A percentile compares a stretch with the other conserved stretches of the same genome.
phyloP scores from a whole-genome alignment of 2,888 invertebrate species.

The Athetis lepigone region DNA sequence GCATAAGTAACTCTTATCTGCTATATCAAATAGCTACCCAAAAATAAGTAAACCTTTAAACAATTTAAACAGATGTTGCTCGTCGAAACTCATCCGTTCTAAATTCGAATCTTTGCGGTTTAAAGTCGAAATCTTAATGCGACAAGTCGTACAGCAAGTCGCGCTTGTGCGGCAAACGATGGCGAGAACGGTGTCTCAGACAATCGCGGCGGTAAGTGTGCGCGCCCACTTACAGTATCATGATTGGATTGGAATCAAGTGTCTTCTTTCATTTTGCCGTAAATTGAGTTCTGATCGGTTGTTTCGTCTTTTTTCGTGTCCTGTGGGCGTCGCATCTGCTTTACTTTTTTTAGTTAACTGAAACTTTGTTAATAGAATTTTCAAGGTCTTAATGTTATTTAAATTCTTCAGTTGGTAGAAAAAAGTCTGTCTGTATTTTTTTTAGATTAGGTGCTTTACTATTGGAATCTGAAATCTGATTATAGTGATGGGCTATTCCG shows the following conservation, averaged over 20 bases:
- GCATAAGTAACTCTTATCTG: no score
- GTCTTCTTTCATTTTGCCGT: slow-evolving; percentile 61
- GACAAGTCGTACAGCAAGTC: background rate
- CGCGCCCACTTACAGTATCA: slow-evolving; percentile 53
- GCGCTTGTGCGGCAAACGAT: background rate
- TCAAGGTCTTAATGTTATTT: slow-evolving; percentile 2
- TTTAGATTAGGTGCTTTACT: background rate
- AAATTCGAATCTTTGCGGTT: no score
- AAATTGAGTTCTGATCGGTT: slow-evolving; percentile 60
- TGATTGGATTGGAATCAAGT: slow-evolving; percentile 66
- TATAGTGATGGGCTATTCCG: no score
- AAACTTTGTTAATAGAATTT: background rate
- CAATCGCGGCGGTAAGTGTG: slow-evolving; percentile 53
- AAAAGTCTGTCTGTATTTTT: background rate
- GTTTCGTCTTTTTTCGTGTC: slow-evolving; percentile 34
- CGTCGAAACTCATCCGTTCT: no score
- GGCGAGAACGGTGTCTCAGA: slow-evolving; percentile 5
- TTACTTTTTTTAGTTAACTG: slow-evolving; percentile 41
- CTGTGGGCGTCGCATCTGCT: slow-evolving; percentile 43
- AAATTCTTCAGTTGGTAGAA: slow-evolving; percentile 2
- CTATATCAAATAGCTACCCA: no score
- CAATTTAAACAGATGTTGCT: no score
- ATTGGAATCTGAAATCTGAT: background rate
- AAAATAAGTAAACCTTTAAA: no score
- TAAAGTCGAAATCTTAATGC: background rate